Evolutionary conservation across 2,888 invertebrate species (phyloP), one percentile per base, ranked within the genome.

Genomic region (Megamerina dolium): DNA sequence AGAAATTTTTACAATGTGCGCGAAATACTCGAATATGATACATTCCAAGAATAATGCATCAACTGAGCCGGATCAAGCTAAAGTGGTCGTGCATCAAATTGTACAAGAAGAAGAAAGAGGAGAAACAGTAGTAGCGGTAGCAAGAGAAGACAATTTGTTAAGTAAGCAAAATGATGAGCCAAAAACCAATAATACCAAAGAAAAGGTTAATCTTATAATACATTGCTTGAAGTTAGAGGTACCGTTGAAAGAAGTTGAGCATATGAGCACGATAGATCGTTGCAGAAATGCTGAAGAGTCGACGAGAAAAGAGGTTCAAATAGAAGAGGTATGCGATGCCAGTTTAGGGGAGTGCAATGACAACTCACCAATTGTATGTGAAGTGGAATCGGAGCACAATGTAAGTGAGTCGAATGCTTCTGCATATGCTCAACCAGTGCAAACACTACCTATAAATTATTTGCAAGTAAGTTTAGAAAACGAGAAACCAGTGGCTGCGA

Each of bases 321-420:
- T 72, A 19, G 69, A 70, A 39, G 73, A 72, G 43, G 53, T 68
- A 20, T 68, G 69, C 45, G 70, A 72, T 38, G 62, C 57, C 31
- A 68, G 65, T 20, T 66, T 64, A 4, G 62, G 73, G 30, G 64
- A 70, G 40, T 60, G 58, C 12, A 59, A 76, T 41, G 75, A 76
- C 43, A 73, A 70, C 55, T 74, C 74, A 55, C 73, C 78, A 10
- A 63, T 82, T 19, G 74, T 85, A 12, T 76, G 78, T 29, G 84
- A 84, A 64, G 79, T 76, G 18, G 76, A 79, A 32, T 83, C 83
- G n/a, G n/a, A n/a, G n/a, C n/a, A n/a, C n/a, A n/a, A n/a, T n/a
- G n/a, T n/a, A n/a, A n/a, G n/a, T 58, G 79, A 78, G 17, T 50
- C 60, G 37, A 60, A 63, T 45, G 50, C 58, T 17, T 58, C 58